A percentile compares a stretch with the other conserved stretches of the same genome.
Conservation (phyloP, 2,797 vertebrate species). For the Pseudopleuronectes americanus region DNA sequence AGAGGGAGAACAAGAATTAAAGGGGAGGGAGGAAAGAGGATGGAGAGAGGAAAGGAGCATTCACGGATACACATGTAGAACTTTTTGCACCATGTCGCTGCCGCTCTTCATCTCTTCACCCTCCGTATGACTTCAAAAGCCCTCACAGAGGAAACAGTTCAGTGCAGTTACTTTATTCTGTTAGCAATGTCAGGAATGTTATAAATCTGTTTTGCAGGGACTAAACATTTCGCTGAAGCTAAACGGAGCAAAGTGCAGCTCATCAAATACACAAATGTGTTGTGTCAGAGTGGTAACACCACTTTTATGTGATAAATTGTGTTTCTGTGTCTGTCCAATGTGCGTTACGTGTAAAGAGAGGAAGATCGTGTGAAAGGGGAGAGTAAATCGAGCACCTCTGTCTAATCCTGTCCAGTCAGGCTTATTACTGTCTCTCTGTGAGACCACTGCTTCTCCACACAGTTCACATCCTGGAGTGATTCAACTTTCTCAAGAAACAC, state of each 20-base stretch:
- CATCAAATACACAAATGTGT: too few species aligned
- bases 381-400: constrained; percentile 28
- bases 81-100: constrained; percentile 46
- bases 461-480: constrained; percentile 43
- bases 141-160: not conserved
- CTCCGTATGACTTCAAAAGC: constrained; percentile 23
- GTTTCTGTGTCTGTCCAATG: not conserved
- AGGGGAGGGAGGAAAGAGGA: constrained; percentile 21
- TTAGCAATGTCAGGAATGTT: not conserved
- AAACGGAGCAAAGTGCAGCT: not conserved
- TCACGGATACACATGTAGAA: constrained; percentile 58
- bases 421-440: constrained; percentile 21
- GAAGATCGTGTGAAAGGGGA: not conserved
- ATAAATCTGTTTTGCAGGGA: not conserved
- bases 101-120: constrained; percentile 27
- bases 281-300: too few species aligned
- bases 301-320: not conserved
- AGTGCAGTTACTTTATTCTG: not conserved
- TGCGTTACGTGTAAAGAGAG: not conserved
- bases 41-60: constrained; percentile 49
- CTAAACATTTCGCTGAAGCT: not conserved
- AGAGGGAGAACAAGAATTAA: constrained; percentile 45
- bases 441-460: constrained; percentile 27
- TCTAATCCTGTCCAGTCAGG: constrained; percentile 37
- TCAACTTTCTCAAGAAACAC: constrained; percentile 33